Base-by-base conservation (phyloP, 2,113 vertebrate genomes). In the Bubo scandiacus region DNA sequence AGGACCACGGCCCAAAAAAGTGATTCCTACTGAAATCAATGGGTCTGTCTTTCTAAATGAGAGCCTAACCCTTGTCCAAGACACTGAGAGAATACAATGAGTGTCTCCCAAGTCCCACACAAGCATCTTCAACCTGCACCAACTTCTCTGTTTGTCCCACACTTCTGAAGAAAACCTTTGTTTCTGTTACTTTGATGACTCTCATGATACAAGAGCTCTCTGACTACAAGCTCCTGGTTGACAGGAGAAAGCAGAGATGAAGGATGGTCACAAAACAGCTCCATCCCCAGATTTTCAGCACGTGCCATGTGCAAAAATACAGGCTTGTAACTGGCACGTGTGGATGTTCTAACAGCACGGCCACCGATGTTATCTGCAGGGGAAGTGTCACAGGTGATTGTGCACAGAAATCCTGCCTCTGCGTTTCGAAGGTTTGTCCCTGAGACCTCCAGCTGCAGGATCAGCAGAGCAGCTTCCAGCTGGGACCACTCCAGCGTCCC, bases 1-100 rank as follows among this genome's bases (percentile, higher is more conserved):
- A 10, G 59, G 21, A 43, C 58, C 17, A 3, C 1, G 23, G 70
- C n/a, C 65, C 62, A 2, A 3, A 8, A 12, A 13, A 43, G 18
- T 12, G 49, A 59, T 32, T 63, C 75, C 49, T 30, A 16, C 1
- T 14, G 18, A n/a, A 43, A 32, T 3, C 0, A 1, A 6, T 21
- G 36, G 45, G 22, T 11, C 20, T 43, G 83, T 10, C 59, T 17
- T 2, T 78, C 51, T 34, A 52, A 15, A 27, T 11, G 42, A 58
- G 38, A 67, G 86, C 61, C 59, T 34, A 43, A 51, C 42, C 43
- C 38, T 25, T 40, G 34, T 22, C 36, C n/a, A 75, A 61, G 63
- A 42, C 26, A 66, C 0, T 26, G 27, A 72, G 52, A 84, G 52
- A 77, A 66, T 9, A 23, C 10, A 52, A 51, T 0, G 2, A 42